Conservation (phyloP, 1,140 invertebrate genomes). For the Drosophila hydei region DNA sequence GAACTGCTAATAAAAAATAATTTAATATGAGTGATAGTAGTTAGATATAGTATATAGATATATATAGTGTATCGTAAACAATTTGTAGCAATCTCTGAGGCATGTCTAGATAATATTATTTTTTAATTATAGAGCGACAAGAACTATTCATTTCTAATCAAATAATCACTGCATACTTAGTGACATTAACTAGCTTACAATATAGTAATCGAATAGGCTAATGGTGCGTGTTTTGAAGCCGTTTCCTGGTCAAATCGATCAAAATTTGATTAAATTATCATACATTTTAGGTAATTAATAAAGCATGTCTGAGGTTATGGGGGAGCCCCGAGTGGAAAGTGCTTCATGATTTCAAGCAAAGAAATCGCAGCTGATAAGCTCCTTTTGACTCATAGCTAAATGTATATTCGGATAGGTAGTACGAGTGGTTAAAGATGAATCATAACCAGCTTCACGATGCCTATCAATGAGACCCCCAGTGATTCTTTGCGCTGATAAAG, state of each 20-base stretch:
- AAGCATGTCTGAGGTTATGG: slow-evolving; percentile 41
- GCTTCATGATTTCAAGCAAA: not conserved
- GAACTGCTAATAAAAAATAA: no score
- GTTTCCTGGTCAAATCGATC: slow-evolving; percentile 27
- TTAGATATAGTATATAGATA: no score
- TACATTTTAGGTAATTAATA: slow-evolving; percentile 20
- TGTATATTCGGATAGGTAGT: not conserved
- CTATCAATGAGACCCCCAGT: not conserved
- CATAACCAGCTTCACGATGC: not conserved
- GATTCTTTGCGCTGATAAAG: slow-evolving; percentile 1
- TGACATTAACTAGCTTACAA: not conserved
- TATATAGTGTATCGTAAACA: no score
- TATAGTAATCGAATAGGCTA: slow-evolving; percentile 7
- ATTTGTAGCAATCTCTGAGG: not conserved
- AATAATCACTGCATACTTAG: not conserved
- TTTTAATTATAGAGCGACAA: not conserved
- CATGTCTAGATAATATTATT: not conserved
- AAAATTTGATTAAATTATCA: slow-evolving; percentile 1
- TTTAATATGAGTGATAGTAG: no score
- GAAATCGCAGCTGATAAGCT: slow-evolving; percentile 9
- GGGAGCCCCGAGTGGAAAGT: slow-evolving; percentile 53
- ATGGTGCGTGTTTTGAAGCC: not conserved
- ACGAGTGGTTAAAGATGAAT: not conserved
- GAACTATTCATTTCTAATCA: not conserved
- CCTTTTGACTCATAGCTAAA: slow-evolving; percentile 26